phyloP scores from a whole-genome alignment of 2,888 invertebrate genomes.

The Aplocera efformata region DNA sequence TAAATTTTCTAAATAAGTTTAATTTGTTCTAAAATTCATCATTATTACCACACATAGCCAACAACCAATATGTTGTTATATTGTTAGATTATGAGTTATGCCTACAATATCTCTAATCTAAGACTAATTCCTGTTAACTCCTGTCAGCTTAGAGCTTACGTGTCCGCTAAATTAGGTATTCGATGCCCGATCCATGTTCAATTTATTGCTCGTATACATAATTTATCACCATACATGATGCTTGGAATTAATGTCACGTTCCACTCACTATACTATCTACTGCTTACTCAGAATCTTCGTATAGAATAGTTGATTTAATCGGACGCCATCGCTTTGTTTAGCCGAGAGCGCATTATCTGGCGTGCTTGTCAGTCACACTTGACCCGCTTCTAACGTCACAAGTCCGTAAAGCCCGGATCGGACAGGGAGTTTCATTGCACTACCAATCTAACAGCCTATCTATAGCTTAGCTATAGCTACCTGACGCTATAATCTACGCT shows the following conservation, averaged over 20 bases:
- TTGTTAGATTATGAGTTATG: background rate
- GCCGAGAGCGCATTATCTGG: constrained; percentile 49
- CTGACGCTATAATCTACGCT: constrained; percentile 8
- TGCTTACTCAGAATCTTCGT: constrained; percentile 45
- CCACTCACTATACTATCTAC: constrained; percentile 36
- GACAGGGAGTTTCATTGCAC: constrained; percentile 35
- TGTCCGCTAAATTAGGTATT: constrained; percentile 40
- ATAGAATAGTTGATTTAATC: constrained; percentile 57
- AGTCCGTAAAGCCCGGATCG: constrained; percentile 33
- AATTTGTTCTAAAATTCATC: too few species aligned
- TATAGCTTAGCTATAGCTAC: constrained; percentile 2
- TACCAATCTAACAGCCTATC: constrained; percentile 13
- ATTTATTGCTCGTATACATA: constrained; percentile 55
- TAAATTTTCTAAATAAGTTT: too few species aligned
- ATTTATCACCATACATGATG: constrained; percentile 47
- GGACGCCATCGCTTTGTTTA: constrained; percentile 52
- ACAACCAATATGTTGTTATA: too few species aligned
- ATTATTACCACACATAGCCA: too few species aligned
- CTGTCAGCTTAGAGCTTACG: constrained; percentile 21
- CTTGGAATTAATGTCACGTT: constrained; percentile 52
- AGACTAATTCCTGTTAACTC: constrained; percentile 9
- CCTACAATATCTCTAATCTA: background rate
- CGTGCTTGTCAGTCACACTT: constrained; percentile 55
- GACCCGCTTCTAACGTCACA: constrained; percentile 47
- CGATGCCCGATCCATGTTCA: constrained; percentile 43